A percentile compares a stretch with the other conserved stretches of the same genome.
Evolutionary conservation across 37 sponge, comb jelly and placozoan species (phyloP).

Genomic region (Tethya wilhelma): DNA sequence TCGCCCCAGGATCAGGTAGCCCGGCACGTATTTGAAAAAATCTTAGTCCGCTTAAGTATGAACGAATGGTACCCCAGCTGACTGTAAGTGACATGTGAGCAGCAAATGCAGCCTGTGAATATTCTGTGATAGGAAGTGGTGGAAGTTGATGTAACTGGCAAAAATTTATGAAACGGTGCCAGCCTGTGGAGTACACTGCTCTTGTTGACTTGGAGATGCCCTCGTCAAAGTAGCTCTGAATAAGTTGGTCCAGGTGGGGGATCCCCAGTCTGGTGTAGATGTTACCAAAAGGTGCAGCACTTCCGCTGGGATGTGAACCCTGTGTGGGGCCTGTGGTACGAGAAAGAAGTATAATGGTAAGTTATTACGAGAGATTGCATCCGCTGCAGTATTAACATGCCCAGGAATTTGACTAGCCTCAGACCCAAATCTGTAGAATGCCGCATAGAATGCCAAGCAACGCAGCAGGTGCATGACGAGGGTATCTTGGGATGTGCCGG

Average conservation of each 20-base stretch:
- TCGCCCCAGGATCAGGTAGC: background rate
- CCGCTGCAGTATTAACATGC: background rate
- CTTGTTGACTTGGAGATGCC: background rate
- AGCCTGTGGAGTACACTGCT: background rate
- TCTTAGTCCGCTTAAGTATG: background rate
- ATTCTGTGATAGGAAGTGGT: background rate
- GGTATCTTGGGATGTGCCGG: slow-evolving; percentile 15
- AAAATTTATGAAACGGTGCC: background rate
- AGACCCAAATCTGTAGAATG: background rate
- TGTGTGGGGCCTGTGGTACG: slow-evolving; percentile 1
- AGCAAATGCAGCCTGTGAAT: background rate
- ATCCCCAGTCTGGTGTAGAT: background rate
- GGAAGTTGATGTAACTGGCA: background rate
- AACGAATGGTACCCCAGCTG: background rate
- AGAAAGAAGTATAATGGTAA: background rate
- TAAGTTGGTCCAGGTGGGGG: background rate
- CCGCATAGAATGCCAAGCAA: slow-evolving; percentile 17
- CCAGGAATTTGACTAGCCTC: background rate
- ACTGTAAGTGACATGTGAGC: background rate
- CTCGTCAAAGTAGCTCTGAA: background rate
- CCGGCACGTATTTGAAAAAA: background rate
- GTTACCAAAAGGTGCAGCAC: background rate
- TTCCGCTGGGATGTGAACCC: background rate
- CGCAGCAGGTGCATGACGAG: slow-evolving; percentile 33
- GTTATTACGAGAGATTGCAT: background rate